phyloP scores from a whole-genome alignment of 2,113 vertebrate genomes.

The Pionites leucogaster region DNA sequence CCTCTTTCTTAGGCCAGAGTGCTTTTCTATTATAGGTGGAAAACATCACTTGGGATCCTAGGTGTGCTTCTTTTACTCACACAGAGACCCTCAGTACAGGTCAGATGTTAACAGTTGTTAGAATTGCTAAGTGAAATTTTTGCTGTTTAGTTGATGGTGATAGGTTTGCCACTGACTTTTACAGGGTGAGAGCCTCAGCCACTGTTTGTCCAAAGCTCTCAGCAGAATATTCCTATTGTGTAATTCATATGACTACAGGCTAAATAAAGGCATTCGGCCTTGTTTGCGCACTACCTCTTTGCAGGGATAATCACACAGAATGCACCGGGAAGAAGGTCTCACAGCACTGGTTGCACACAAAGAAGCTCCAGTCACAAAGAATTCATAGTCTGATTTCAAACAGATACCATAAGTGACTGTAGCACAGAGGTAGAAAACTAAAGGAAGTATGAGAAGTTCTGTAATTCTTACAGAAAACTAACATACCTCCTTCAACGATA shows the following conservation, averaged over 20 bases:
- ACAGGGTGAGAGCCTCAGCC: not conserved
- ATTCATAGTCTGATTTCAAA: not conserved
- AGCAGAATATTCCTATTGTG: not conserved
- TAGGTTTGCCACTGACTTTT: not conserved
- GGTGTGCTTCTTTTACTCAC: not conserved
- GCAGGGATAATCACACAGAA: not conserved
- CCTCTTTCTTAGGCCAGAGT: not conserved
- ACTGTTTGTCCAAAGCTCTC: not conserved
- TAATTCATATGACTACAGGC: not conserved
- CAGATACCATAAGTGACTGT: not conserved
- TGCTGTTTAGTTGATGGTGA: not conserved
- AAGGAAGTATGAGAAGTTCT: not conserved
- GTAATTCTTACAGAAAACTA: not conserved
- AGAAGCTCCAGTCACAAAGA: not conserved
- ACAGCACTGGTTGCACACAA: not conserved
- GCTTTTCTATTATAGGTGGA: not conserved
- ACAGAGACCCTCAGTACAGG: not conserved
- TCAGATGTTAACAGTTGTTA: not conserved
- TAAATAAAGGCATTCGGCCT: not conserved
- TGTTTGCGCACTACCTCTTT: not conserved
- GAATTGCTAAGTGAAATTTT: not conserved
- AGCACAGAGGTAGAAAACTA: not conserved
- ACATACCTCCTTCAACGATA: not conserved
- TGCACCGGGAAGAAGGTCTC: not conserved
- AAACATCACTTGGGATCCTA: not conserved